Percentiles rank a stretch among this genome's conserved stretches.
These are phyloP conservation scores for Grammomys surdaster DNA, from an alignment of 2,113 vertebrate species.

Conservation along the genomic window DNA sequence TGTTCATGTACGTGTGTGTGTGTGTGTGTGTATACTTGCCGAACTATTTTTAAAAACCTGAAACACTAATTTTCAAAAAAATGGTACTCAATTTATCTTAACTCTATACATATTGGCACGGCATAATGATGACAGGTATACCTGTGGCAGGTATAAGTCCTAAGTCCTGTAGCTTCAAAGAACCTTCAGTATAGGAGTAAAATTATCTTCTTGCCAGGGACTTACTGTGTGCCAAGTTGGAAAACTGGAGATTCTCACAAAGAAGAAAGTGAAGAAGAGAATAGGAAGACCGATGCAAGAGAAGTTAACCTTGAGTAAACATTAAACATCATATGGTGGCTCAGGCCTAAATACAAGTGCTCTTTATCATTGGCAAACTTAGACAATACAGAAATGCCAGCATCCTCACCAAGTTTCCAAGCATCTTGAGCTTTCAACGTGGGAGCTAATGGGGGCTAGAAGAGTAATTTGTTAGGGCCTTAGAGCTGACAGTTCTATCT, in stretches of 20 bases:
- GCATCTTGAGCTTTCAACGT: slow-evolving; percentile 72
- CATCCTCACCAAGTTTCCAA: slow-evolving; percentile 55
- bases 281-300: not conserved
- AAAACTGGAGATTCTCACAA: not conserved
- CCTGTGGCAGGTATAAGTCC: not conserved
- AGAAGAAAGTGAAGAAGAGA: not conserved
- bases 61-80: not conserved
- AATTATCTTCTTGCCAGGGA: not conserved
- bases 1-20: not conserved
- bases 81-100: not conserved
- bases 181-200: not conserved
- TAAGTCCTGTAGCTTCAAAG: not conserved
- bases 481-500: slow-evolving; percentile 72
- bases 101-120: not conserved
- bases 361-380: slow-evolving; percentile 45
- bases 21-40: not conserved
- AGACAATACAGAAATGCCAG: slow-evolving; percentile 52
- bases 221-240: not conserved
- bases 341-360: not conserved
- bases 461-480: slow-evolving; percentile 82
- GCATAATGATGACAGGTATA: not conserved
- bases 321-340: not conserved
- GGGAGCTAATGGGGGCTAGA: slow-evolving; percentile 62
- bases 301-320: not conserved
- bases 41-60: not conserved